Evolutionary conservation across 30 jellyfish, hydroid and myxozoan genomes (phyloP).

Genomic region (Turritopsis rubra): DNA sequence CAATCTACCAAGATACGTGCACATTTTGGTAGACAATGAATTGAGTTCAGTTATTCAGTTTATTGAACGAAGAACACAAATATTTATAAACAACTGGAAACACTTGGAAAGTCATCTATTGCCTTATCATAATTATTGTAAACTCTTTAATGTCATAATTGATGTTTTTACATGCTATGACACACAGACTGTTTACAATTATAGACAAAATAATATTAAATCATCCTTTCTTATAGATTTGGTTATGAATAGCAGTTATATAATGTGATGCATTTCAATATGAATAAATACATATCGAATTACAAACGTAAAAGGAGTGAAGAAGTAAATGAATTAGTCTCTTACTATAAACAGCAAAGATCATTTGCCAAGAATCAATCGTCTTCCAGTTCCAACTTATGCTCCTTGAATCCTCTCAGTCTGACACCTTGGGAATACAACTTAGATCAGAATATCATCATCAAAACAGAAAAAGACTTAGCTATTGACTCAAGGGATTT

Average conservation of each 20-base stretch:
- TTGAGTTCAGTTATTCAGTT: too few relatives aligned
- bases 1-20: too few relatives aligned
- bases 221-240: too few relatives aligned
- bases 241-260: neutral
- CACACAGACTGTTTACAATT: neutral
- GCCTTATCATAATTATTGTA: too few relatives aligned
- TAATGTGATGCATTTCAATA: neutral
- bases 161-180: neutral
- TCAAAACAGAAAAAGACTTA: slow-evolving; percentile 36
- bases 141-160: too few relatives aligned
- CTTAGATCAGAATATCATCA: slow-evolving; percentile 28
- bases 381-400: slow-evolving; percentile 6
- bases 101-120: too few relatives aligned
- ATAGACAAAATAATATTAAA: too few relatives aligned
- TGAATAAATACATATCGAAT: slow-evolving; percentile 13
- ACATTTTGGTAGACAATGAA: too few relatives aligned
- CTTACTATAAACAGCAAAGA: slow-evolving; percentile 30
- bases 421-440: slow-evolving; percentile 35
- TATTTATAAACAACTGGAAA: too few relatives aligned
- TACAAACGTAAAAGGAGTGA: slow-evolving; percentile 15
- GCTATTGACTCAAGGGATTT: slow-evolving; percentile 23
- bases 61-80: too few relatives aligned
- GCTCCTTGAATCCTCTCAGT: slow-evolving; percentile 19
- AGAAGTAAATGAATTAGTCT: slow-evolving; percentile 27
- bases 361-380: slow-evolving; percentile 13